These are phyloP conservation scores for Micropoecilia bifurca DNA, from an alignment of 2,797 vertebrate genomes.

Conservation along the genomic window DNA sequence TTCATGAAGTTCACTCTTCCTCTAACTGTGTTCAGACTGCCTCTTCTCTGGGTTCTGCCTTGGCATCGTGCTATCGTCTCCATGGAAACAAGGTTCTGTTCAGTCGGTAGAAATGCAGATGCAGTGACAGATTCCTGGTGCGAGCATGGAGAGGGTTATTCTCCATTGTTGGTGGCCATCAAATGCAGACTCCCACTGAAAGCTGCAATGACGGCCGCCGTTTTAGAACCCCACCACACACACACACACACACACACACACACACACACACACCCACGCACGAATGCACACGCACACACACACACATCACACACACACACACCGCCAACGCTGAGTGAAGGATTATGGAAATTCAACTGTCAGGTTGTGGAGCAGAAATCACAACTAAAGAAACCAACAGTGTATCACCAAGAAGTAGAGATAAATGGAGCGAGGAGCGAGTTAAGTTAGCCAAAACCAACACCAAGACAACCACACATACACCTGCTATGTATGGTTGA, in stretches of 20 bases:
- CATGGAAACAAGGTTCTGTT: constrained; percentile 80
- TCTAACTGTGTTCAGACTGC: background rate
- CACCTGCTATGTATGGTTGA: background rate
- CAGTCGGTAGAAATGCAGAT: constrained; percentile 45
- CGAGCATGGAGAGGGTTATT: background rate
- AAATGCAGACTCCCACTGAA: background rate
- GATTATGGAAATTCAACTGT: background rate
- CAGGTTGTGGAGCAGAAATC: background rate
- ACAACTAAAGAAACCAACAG: background rate
- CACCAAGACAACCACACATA: background rate
- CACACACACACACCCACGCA: no score
- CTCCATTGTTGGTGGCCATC: constrained; percentile 8
- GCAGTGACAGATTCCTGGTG: constrained; percentile 18
- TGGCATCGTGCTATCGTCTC: constrained; percentile 62
- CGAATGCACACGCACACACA: no score
- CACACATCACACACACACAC: no score
- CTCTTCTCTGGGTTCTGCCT: constrained; percentile 6
- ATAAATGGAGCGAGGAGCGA: background rate
- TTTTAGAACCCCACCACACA: background rate
- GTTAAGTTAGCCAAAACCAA: background rate
- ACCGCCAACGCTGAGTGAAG: background rate
- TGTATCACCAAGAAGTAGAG: background rate
- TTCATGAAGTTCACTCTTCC: background rate
- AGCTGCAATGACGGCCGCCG: background rate
- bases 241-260: no score